Conservation (phyloP, 1,140 invertebrate genomes). For the Drosophila ananassae region DNA sequence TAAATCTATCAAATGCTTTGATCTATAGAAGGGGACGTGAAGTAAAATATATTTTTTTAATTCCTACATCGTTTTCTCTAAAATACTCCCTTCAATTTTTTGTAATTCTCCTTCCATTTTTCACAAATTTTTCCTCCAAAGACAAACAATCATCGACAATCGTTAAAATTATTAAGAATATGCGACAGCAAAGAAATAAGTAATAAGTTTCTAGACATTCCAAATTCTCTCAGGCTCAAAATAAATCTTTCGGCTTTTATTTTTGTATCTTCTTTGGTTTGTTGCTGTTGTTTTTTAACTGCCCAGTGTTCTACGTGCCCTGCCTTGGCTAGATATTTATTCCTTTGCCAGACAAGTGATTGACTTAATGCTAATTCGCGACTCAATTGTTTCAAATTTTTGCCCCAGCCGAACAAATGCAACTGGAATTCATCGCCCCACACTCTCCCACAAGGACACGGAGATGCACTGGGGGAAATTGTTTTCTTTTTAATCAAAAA, state of each 20-base stretch:
- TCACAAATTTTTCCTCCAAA: not conserved
- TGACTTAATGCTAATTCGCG: slow-evolving; percentile 62
- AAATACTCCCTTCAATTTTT: not conserved
- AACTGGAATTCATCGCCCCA: slow-evolving; percentile 24
- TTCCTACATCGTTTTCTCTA: not conserved
- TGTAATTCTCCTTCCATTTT: not conserved
- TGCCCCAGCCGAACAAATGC: slow-evolving; percentile 43
- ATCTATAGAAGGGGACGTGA: too few species aligned
- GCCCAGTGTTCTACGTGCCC: slow-evolving; percentile 29
- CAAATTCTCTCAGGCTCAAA: slow-evolving; percentile 5
- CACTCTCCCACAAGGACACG: not conserved
- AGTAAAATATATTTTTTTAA: not conserved
- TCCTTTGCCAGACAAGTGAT: slow-evolving; percentile 51
- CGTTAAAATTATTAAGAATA: slow-evolving; percentile 40
- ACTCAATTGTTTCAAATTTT: slow-evolving; percentile 62
- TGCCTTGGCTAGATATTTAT: slow-evolving; percentile 38
- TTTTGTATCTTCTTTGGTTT: not conserved
- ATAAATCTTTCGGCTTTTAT: slow-evolving; percentile 23
- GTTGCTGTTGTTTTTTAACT: slow-evolving; percentile 21
- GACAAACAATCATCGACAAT: slow-evolving; percentile 27
- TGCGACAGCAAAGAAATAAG: slow-evolving; percentile 20
- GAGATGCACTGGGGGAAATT: not conserved
- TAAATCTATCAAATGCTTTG: too few species aligned
- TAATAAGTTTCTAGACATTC: slow-evolving; percentile 34
- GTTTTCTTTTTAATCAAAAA: not conserved